Evolutionary conservation across 2,113 vertebrate genomes (phyloP).

Genomic region (Ochotona princeps): DNA sequence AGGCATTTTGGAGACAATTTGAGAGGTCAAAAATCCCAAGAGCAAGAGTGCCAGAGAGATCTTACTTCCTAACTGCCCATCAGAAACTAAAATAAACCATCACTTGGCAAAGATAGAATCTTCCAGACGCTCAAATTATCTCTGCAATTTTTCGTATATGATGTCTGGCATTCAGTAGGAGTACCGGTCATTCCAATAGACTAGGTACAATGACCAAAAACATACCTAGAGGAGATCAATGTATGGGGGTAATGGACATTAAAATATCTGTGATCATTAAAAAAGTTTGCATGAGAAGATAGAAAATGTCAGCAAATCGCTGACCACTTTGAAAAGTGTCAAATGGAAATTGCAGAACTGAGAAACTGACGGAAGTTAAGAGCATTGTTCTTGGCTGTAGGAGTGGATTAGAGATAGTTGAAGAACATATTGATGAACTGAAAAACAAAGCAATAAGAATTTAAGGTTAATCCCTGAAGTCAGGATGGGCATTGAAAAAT

Average conservation of each 20-base stretch:
- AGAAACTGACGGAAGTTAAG: conserved; percentile 19
- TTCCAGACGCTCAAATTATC: neutral
- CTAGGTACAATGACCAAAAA: neutral
- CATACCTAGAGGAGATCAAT: neutral
- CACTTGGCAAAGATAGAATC: neutral
- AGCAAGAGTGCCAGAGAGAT: neutral
- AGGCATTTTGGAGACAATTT: neutral
- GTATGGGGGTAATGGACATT: neutral
- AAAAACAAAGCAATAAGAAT: conserved; percentile 22
- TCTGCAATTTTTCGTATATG: neutral
- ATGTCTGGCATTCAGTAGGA: neutral
- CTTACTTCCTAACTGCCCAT: neutral
- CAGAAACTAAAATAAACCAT: conserved; percentile 27
- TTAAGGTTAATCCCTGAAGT: neutral
- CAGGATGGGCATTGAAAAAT: conserved; percentile 3
- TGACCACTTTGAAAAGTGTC: neutral
- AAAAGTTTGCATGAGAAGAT: neutral
- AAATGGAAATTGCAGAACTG: conserved; percentile 23
- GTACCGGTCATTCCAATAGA: neutral
- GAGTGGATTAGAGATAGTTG: neutral
- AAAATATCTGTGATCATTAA: conserved; percentile 27
- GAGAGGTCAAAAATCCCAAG: neutral
- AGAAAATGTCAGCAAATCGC: neutral
- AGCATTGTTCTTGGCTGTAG: neutral
- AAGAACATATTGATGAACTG: neutral